Conservation (phyloP, 2,797 vertebrate species). For the Anniella stebbinsi region DNA sequence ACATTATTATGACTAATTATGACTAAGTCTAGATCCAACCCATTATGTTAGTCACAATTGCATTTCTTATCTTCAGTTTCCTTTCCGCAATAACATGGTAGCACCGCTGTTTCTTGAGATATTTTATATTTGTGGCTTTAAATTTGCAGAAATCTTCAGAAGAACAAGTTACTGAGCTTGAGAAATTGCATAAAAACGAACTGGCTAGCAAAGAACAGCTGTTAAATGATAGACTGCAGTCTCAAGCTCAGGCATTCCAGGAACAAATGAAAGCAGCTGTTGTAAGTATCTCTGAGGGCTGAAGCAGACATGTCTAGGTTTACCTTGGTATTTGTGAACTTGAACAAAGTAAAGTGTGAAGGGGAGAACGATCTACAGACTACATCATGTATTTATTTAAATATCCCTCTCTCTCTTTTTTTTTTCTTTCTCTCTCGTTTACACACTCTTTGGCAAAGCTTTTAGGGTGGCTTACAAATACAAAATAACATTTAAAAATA, state of each 20-base stretch:
- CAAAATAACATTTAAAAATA: background rate
- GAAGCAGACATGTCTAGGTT: background rate
- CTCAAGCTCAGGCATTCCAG: slow-evolving; percentile 74
- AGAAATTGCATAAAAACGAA: slow-evolving; percentile 85
- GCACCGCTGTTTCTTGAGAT: slow-evolving; percentile 17
- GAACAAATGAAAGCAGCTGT: slow-evolving; percentile 85
- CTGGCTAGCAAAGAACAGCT: slow-evolving; percentile 89
- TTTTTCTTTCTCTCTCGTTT: too few species aligned
- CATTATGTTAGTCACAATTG: slow-evolving; percentile 1
- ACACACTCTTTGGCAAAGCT: background rate
- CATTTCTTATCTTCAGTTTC: background rate
- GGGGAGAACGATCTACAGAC: background rate
- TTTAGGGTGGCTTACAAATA: background rate
- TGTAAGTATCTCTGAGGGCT: slow-evolving; percentile 78
- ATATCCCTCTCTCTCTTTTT: too few species aligned
- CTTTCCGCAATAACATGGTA: background rate
- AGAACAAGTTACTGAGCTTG: slow-evolving; percentile 84
- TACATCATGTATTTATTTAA: background rate
- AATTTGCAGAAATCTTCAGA: slow-evolving; percentile 89
- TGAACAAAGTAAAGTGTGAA: background rate
- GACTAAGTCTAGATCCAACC: background rate
- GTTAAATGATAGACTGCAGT: slow-evolving; percentile 74
- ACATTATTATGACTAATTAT: too few species aligned
- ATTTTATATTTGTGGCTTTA: slow-evolving; percentile 44
- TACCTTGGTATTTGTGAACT: background rate